Evolutionary conservation across 2,113 vertebrate species (phyloP).

Genomic region (Aspiorhynchus laticeps): DNA sequence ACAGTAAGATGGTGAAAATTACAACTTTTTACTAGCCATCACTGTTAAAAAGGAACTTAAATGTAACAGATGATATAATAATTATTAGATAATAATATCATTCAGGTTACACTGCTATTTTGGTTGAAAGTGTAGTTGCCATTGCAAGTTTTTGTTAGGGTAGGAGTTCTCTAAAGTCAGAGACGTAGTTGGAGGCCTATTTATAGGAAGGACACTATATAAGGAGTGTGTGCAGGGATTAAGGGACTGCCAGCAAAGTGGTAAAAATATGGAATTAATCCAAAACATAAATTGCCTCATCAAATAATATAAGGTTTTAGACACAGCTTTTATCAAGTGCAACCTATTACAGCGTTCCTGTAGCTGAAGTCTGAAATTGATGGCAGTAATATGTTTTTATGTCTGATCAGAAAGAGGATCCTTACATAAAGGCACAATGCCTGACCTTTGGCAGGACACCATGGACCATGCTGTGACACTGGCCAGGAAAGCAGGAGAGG

Average conservation of each 20-base stretch:
- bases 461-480: conserved; percentile 75
- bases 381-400: neutral
- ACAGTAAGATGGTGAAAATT: neutral
- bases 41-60: neutral
- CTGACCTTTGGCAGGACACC: conserved; percentile 69
- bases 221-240: conserved; percentile 25
- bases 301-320: neutral
- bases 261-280: neutral
- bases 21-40: neutral
- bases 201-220: conserved; percentile 17
- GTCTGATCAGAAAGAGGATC: neutral
- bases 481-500: conserved; percentile 72
- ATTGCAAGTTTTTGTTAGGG: neutral
- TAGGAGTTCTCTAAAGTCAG: neutral
- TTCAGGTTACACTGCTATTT: neutral
- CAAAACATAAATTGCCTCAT: neutral
- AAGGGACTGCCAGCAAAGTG: neutral
- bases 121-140: neutral
- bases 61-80: neutral
- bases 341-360: neutral
- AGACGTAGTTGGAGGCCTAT: neutral
- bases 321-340: neutral
- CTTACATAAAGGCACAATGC: conserved; percentile 61
- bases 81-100: neutral
- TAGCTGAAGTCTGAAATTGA: neutral